Evolutionary conservation across 2,797 vertebrate genomes (phyloP).

Genomic region (Eulemur rubriventer): DNA sequence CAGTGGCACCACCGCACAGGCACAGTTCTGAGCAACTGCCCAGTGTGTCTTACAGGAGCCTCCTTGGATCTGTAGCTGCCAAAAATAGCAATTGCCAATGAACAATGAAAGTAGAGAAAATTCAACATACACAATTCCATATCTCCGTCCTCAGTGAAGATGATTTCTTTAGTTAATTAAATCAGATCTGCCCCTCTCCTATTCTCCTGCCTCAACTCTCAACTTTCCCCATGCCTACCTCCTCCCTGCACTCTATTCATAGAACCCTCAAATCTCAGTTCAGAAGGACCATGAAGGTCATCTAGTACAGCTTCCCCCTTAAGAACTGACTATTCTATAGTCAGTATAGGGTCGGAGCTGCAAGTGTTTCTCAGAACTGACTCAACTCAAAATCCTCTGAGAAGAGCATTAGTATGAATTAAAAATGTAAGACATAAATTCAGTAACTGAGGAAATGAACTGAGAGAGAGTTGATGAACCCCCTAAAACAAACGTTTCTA

Average conservation of each 20-base stretch:
- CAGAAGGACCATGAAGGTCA: conserved; percentile 13
- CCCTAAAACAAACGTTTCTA: background rate
- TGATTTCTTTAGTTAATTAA: conserved; percentile 7
- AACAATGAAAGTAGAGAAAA: conserved; percentile 19
- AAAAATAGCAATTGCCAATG: background rate
- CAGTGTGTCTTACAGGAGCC: background rate
- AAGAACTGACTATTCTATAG: background rate
- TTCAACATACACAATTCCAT: background rate
- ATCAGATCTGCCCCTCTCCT: background rate
- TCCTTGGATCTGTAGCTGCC: background rate
- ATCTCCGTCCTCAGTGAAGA: background rate
- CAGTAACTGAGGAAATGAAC: conserved; percentile 7
- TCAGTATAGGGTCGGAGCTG: background rate
- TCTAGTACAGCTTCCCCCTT: background rate
- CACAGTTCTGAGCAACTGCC: background rate
- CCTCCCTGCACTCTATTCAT: background rate
- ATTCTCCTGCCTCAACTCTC: background rate
- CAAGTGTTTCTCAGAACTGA: background rate
- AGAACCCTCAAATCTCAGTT: background rate
- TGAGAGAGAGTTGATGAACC: background rate
- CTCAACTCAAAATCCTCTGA: background rate
- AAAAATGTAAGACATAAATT: background rate
- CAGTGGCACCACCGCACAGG: background rate
- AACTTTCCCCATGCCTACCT: background rate
- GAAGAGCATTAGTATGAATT: background rate